phyloP scores from a whole-genome alignment of 1,140 invertebrate genomes.

The Drosophila santomea region DNA sequence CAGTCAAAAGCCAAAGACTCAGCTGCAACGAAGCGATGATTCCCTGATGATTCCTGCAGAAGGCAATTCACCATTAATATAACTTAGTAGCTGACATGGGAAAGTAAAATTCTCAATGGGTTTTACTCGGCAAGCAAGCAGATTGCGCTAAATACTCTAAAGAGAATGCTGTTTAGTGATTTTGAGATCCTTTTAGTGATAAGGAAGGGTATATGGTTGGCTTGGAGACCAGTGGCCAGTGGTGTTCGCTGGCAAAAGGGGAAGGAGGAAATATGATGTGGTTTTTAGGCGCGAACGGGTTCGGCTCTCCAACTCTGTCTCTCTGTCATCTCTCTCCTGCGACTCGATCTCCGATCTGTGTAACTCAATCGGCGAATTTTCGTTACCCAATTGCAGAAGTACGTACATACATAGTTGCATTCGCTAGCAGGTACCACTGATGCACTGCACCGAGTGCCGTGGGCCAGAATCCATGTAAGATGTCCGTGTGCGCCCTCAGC shows the following conservation, averaged over 20 bases:
- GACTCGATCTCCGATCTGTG: slow-evolving; percentile 1
- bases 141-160: too few species aligned
- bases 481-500: slow-evolving; percentile 71
- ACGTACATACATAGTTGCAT: not conserved
- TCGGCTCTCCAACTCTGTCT: slow-evolving; percentile 20
- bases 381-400: slow-evolving; percentile 11
- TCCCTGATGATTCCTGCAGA: not conserved
- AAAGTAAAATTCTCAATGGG: too few species aligned
- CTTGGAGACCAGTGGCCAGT: not conserved
- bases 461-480: slow-evolving; percentile 71
- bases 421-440: slow-evolving; percentile 11
- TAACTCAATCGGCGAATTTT: not conserved
- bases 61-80: not conserved
- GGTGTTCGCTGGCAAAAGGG: not conserved
- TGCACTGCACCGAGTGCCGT: slow-evolving; percentile 37
- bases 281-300: slow-evolving; percentile 65
- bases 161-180: too few species aligned
- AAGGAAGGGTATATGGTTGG: slow-evolving; percentile 14
- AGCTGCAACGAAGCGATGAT: slow-evolving; percentile 32
- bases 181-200: too few species aligned
- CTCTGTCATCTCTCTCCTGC: not conserved
- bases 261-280: not conserved
- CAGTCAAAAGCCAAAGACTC: slow-evolving; percentile 21
- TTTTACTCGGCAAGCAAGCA: too few species aligned
- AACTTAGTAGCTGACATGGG: too few species aligned